Conservation (phyloP, 2,797 vertebrate species). For the Hybognathus amarus region DNA sequence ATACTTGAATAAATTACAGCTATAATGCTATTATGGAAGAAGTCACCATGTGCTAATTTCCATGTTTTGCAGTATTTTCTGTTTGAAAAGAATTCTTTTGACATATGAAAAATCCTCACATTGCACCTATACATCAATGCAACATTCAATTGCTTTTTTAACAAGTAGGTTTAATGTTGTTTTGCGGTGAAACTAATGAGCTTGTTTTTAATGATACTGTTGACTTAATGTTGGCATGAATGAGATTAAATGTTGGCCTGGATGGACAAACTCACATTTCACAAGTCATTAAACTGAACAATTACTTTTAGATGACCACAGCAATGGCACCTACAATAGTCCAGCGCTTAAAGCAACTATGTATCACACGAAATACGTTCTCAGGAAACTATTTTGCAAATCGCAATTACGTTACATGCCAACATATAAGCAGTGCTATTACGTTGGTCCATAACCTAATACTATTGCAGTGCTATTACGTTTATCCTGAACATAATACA, state of each 20-base stretch:
- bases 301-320: conserved; percentile 23
- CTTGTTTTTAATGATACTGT: conserved; percentile 63
- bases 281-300: conserved; percentile 40
- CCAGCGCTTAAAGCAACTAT: too few species aligned
- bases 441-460: too few species aligned
- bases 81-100: background rate
- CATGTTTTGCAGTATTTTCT: background rate
- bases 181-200: conserved; percentile 48
- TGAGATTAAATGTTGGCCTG: conserved; percentile 53
- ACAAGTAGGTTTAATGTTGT: conserved; percentile 31
- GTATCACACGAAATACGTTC: too few species aligned
- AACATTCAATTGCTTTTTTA: conserved; percentile 39
- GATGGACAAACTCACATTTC: conserved; percentile 55
- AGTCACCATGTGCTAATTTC: conserved; percentile 9
- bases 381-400: too few species aligned
- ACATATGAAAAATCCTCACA: conserved; percentile 7
- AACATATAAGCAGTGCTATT: too few species aligned
- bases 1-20: background rate
- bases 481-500: too few species aligned
- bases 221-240: conserved; percentile 58
- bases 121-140: conserved; percentile 22
- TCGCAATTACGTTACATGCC: too few species aligned
- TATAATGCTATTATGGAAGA: background rate
- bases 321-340: background rate
- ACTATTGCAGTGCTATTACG: too few species aligned